Conservation (phyloP, 1,140 invertebrate genomes). For the Drosophila sp. region DNA sequence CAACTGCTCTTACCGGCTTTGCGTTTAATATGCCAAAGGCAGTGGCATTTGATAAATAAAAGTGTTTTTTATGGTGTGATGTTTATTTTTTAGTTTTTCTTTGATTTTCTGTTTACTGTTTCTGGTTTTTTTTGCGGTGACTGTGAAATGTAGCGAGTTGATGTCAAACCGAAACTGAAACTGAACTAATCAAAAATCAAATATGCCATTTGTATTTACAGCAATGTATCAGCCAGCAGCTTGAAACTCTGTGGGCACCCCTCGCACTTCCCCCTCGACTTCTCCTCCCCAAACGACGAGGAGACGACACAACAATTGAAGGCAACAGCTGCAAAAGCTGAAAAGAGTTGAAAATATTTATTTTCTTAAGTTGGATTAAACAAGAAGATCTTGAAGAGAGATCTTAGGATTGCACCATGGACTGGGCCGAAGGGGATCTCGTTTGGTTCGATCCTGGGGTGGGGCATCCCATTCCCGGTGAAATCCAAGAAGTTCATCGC, state of each 20-base stretch:
- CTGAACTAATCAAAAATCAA: conserved; percentile 43
- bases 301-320: conserved; percentile 11
- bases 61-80: conserved; percentile 45
- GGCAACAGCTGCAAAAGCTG: not conserved
- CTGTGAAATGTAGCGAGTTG: conserved; percentile 44
- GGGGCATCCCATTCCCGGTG: conserved; percentile 94
- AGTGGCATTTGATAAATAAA: conserved; percentile 48
- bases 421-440: conserved; percentile 91
- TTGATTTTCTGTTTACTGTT: conserved; percentile 1
- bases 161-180: not conserved
- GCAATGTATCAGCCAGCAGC: conserved; percentile 64
- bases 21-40: conserved; percentile 53
- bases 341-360: conserved; percentile 8
- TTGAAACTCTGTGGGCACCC: conserved; percentile 44
- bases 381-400: not conserved
- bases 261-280: not conserved
- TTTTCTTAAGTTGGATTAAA: not conserved
- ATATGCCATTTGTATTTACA: conserved; percentile 51
- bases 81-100: conserved; percentile 13
- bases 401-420: conserved; percentile 66
- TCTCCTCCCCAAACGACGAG: not conserved
- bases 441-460: conserved; percentile 97
- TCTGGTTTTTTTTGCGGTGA: conserved; percentile 4
- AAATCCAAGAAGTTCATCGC: conserved; percentile 94
- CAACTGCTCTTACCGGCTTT: not conserved